phyloP scores from a whole-genome alignment of 2,888 invertebrate genomes.

The Oxytorus armatus region DNA sequence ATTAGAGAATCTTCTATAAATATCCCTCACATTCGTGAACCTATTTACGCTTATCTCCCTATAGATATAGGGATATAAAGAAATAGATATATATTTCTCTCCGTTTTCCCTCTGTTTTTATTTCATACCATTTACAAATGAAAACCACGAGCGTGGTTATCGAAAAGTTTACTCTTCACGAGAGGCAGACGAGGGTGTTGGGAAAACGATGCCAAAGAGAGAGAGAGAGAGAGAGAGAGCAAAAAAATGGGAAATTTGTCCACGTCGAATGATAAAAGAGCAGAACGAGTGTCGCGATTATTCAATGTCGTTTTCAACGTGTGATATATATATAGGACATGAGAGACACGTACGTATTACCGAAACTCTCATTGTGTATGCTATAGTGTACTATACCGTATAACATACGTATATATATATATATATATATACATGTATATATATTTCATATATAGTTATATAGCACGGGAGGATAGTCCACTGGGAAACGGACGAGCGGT shows the following conservation, averaged over 20 bases:
- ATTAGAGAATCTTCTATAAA: background rate
- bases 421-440: constrained; percentile 2
- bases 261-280: constrained; percentile 64
- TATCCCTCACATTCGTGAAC: constrained; percentile 1
- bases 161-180: constrained; percentile 53
- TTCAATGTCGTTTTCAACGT: constrained; percentile 65
- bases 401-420: constrained; percentile 5
- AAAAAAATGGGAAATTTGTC: constrained; percentile 61
- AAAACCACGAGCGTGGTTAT: constrained; percentile 48
- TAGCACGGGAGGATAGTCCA: constrained; percentile 47
- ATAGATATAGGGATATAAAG: too few species aligned
- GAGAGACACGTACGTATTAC: constrained; percentile 56
- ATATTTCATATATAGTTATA: constrained; percentile 18
- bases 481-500: constrained; percentile 61
- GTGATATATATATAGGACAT: constrained; percentile 24
- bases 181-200: constrained; percentile 28
- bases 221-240: background rate
- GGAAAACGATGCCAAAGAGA: constrained; percentile 17
- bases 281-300: constrained; percentile 64
- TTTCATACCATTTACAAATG: constrained; percentile 44
- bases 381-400: constrained; percentile 15
- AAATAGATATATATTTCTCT: background rate
- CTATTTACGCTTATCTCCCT: too few species aligned
- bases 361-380: constrained; percentile 57
- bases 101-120: constrained; percentile 17